These are phyloP conservation scores for Mus pahari DNA, from an alignment of 2,113 vertebrate genomes.

Conservation along the genomic window DNA sequence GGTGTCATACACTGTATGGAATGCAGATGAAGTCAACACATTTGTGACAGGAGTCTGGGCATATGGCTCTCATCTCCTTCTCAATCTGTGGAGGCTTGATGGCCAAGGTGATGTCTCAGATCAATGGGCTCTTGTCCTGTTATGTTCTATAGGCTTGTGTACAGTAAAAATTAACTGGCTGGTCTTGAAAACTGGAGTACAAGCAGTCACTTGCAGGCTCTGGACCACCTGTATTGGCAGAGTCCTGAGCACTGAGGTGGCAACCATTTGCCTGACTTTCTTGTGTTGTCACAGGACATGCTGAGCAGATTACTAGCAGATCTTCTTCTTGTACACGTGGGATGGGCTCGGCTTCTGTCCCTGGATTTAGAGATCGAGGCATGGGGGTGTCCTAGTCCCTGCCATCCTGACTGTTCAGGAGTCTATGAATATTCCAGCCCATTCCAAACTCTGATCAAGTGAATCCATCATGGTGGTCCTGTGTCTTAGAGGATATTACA, in stretches of 20 bases:
- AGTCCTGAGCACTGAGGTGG: no score
- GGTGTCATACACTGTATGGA: fast-evolving
- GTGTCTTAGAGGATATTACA: not conserved
- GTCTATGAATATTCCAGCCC: not conserved
- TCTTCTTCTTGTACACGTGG: not conserved
- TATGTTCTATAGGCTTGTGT: not conserved
- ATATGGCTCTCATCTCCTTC: not conserved
- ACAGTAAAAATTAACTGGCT: not conserved
- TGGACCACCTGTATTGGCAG: not conserved
- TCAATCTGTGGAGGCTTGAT: fast-evolving
- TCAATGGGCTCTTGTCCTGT: fast-evolving
- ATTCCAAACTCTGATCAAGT: not conserved
- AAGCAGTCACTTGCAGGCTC: not conserved
- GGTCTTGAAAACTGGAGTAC: no score
- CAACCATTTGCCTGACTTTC: not conserved
- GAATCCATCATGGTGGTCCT: no score
- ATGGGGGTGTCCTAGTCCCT: not conserved
- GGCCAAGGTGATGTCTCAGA: not conserved
- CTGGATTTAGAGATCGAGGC: not conserved
- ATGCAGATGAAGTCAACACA: not conserved
- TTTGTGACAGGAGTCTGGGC: no score
- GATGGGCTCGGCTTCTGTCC: no score
- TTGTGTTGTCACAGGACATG: not conserved
- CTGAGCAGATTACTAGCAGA: not conserved
- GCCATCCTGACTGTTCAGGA: not conserved